A percentile compares a stretch with the other conserved stretches of the same genome.
These are phyloP conservation scores for Allygus modestus DNA, from an alignment of 2,888 invertebrate genomes.

Conservation along the genomic window DNA sequence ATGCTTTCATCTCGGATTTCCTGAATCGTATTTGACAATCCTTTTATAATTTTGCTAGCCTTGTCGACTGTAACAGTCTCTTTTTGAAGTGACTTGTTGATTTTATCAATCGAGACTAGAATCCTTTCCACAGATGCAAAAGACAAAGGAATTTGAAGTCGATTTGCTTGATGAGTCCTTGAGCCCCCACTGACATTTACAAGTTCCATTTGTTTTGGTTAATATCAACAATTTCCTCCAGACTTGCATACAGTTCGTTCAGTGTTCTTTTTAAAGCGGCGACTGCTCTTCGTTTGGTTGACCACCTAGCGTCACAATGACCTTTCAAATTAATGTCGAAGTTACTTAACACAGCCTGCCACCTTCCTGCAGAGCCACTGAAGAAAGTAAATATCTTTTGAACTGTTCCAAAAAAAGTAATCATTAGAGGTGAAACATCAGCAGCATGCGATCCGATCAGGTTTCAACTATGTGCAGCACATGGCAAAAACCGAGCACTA, in stretches of 20 bases:
- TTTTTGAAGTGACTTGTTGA: conserved; percentile 46
- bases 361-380: conserved; percentile 47
- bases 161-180: conserved; percentile 43
- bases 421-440: conserved; percentile 6
- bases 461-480: conserved; percentile 50
- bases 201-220: conserved; percentile 29
- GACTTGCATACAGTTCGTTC: conserved; percentile 16
- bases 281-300: conserved; percentile 43
- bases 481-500: conserved; percentile 25
- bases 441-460: conserved; percentile 44
- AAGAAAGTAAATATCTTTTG: conserved; percentile 44
- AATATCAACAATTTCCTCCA: not conserved
- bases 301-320: conserved; percentile 40
- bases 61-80: conserved; percentile 25
- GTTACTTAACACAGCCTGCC: conserved; percentile 28
- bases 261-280: conserved; percentile 48
- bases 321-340: conserved; percentile 40
- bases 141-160: conserved; percentile 32
- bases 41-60: conserved; percentile 56
- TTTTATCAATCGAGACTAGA: conserved; percentile 45
- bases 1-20: conserved; percentile 52
- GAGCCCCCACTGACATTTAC: conserved; percentile 23
- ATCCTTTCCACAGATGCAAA: conserved; percentile 37
- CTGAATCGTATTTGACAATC: conserved; percentile 56
- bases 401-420: conserved; percentile 33